phyloP scores from a whole-genome alignment of 1,140 invertebrate genomes.

The Kradibia gibbosae region DNA sequence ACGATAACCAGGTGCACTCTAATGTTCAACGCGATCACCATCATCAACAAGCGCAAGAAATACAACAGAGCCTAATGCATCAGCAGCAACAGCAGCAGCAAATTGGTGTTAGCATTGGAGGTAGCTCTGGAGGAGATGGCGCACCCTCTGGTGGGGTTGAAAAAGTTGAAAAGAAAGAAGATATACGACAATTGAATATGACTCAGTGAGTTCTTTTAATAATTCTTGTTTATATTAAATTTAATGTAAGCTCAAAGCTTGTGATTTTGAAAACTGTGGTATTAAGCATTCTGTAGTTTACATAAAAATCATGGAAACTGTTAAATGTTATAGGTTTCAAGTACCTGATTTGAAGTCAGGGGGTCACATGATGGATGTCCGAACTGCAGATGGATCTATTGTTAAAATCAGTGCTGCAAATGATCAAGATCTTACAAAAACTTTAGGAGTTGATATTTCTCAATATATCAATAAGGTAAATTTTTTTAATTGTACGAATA shows the following conservation, averaged over 20 bases:
- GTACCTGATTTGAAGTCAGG: slow-evolving; percentile 71
- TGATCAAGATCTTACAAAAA: slow-evolving; percentile 79
- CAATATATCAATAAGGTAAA: slow-evolving; percentile 85
- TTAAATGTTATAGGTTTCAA: slow-evolving; percentile 66
- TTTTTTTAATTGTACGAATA: background rate
- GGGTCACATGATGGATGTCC: slow-evolving; percentile 80
- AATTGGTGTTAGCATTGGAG: slow-evolving; percentile 65
- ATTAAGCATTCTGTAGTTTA: background rate
- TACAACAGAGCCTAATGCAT: slow-evolving; percentile 70
- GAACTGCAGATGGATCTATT: slow-evolving; percentile 79
- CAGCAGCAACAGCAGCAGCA: slow-evolving; percentile 62
- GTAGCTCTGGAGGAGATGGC: slow-evolving; percentile 59
- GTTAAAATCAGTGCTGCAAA: slow-evolving; percentile 81
- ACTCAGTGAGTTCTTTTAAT: slow-evolving; percentile 62
- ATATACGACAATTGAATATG: slow-evolving; percentile 71
- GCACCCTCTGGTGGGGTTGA: slow-evolving; percentile 60
- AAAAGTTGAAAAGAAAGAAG: slow-evolving; percentile 69
- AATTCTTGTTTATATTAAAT: background rate
- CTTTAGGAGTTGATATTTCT: slow-evolving; percentile 78
- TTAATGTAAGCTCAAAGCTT: background rate
- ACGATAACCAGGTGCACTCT: slow-evolving; percentile 70
- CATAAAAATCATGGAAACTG: background rate
- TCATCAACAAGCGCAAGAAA: slow-evolving; percentile 68
- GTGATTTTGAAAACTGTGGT: background rate
- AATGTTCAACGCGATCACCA: slow-evolving; percentile 70